These are phyloP conservation scores for Actenoides lindsayi DNA, from an alignment of 2,113 vertebrate species.

Conservation along the genomic window DNA sequence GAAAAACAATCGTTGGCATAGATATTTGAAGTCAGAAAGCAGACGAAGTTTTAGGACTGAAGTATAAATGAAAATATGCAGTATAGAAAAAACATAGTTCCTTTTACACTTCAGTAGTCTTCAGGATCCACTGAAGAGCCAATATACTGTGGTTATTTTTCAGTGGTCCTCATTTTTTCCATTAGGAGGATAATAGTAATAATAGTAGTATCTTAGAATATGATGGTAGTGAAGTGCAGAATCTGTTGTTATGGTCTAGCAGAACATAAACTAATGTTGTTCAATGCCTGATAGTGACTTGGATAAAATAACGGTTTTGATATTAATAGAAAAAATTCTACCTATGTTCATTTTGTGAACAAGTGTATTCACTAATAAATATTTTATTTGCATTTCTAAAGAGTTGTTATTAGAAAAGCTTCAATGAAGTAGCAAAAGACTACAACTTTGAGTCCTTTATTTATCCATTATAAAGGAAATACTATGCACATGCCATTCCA, in stretches of 20 bases:
- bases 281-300: slow-evolving; percentile 9
- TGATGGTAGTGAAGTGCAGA: neutral
- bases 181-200: neutral
- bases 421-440: neutral
- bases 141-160: neutral
- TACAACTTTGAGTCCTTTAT: neutral
- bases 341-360: neutral
- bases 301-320: neutral
- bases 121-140: neutral
- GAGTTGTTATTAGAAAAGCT: neutral
- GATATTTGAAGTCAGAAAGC: neutral
- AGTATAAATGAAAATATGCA: neutral
- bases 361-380: neutral
- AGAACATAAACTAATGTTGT: neutral
- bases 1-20: neutral
- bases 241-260: neutral
- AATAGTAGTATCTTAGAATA: neutral
- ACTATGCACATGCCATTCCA: neutral
- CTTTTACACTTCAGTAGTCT: neutral
- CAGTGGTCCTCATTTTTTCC: neutral
- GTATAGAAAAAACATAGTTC: neutral
- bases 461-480: neutral
- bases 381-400: slow-evolving; percentile 2
- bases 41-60: neutral
- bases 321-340: neutral